These are phyloP conservation scores for Cylas formicarius DNA, from an alignment of 1,140 invertebrate genomes.

Conservation along the genomic window DNA sequence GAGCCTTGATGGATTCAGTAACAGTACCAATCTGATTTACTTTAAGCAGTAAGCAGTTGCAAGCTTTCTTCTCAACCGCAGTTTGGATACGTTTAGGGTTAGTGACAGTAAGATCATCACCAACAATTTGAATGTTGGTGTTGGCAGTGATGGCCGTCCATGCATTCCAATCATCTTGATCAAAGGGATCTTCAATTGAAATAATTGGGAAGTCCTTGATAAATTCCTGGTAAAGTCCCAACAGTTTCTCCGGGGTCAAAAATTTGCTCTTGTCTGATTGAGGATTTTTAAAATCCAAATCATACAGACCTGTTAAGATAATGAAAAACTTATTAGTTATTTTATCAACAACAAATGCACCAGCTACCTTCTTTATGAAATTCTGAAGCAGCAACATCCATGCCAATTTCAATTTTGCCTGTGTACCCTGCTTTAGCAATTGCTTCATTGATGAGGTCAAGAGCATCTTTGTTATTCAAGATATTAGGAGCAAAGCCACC, in stretches of 20 bases:
- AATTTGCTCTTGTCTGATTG: slow-evolving; percentile 77
- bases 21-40: slow-evolving; percentile 99
- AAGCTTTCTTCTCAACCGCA: slow-evolving; percentile 94
- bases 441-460: slow-evolving; percentile 82
- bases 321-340: background rate
- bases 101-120: slow-evolving; percentile 92
- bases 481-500: slow-evolving; percentile 99
- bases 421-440: slow-evolving; percentile 92
- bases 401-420: slow-evolving; percentile 93
- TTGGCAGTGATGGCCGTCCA: slow-evolving; percentile 77
- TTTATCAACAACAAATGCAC: slow-evolving; percentile 3
- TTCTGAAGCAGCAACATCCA: slow-evolving; percentile 99
- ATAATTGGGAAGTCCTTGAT: slow-evolving; percentile 93
- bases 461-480: slow-evolving; percentile 88
- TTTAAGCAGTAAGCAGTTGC: slow-evolving; percentile 95
- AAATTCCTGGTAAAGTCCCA: slow-evolving; percentile 83
- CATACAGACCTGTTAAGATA: slow-evolving; percentile 58
- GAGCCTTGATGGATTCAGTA: slow-evolving; percentile 94
- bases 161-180: slow-evolving; percentile 95
- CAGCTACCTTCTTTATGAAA: slow-evolving; percentile 75
- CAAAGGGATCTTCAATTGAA: slow-evolving; percentile 98
- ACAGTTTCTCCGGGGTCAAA: slow-evolving; percentile 74
- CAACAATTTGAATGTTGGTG: slow-evolving; percentile 85
- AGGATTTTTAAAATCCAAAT: slow-evolving; percentile 97
- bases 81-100: slow-evolving; percentile 92